Base-by-base conservation (phyloP, 2,888 invertebrate genomes). In the Orchestes rusci region DNA sequence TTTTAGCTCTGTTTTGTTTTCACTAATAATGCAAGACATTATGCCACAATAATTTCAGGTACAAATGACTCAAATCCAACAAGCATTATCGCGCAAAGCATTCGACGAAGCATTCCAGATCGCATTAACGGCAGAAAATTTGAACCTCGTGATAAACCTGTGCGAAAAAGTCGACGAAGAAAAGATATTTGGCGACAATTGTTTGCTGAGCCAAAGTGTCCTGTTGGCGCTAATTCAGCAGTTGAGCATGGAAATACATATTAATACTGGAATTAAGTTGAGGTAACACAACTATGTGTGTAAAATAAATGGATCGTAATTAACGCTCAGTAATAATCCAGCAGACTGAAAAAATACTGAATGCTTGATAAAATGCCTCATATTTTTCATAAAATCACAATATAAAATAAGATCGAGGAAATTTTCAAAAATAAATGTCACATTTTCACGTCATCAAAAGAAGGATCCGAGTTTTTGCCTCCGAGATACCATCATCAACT, bases 141-240 rank as follows among this genome's bases (percentile, higher is more conserved):
- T 95, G 45, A 76, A 78, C 56, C 73, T 93, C 46, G 90, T 96
- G 39, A 82, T 93, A 65, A 82, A 82, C 53, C 84, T 91, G 8
- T 90, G 95, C 66, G 85, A 90, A 60, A 77, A 79, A 50, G 88
- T 90, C 15, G 85, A 90, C 61, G 85, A 88, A 1, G 75, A 77
- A 43, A 84, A 93, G 49, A 90, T 95, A 70, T 76, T 77, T 5
- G 74, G 75, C 53, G 68, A 66, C 7, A 76, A 79, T 12, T 89
- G 88, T 60, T 75, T 79, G 16, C 76, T 94, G 45, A 82, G 84
- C 55, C 94, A 94, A 67, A 88, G 87, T 57, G 91, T 94, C 45
- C 73, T 96, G 53, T 74, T 97, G 39, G 92, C 95, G 2, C 77
- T 97, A 18, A 87, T 97, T 58, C 94, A 96, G 64, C 96, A 96